These are phyloP conservation scores for Caenorhabditis doughertyi DNA, from an alignment of 2,888 invertebrate species.

Conservation along the genomic window DNA sequence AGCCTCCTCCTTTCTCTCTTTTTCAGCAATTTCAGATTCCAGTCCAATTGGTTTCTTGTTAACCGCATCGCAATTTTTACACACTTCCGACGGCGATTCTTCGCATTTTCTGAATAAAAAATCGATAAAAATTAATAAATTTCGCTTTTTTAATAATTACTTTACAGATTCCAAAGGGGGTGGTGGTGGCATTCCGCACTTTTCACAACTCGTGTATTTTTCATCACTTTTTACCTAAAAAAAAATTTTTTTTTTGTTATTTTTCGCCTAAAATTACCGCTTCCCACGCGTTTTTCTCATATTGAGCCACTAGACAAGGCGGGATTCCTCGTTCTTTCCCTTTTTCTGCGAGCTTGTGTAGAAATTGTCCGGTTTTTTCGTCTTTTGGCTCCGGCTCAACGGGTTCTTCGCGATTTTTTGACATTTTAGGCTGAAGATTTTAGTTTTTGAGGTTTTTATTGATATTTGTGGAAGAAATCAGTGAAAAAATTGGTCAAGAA, in stretches of 20 bases:
- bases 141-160: slow-evolving; percentile 3
- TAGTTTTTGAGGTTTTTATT: not conserved
- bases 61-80: slow-evolving; percentile 14
- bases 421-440: slow-evolving; percentile 27
- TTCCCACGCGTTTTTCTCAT: slow-evolving; percentile 49
- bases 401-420: slow-evolving; percentile 13
- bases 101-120: slow-evolving; percentile 12
- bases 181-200: slow-evolving; percentile 47
- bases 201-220: slow-evolving; percentile 27
- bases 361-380: slow-evolving; percentile 37
- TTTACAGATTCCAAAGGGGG: slow-evolving; percentile 18
- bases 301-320: slow-evolving; percentile 19
- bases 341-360: slow-evolving; percentile 49
- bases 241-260: not conserved
- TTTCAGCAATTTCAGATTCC: slow-evolving; percentile 8
- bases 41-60: slow-evolving; percentile 26
- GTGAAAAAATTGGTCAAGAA: not conserved
- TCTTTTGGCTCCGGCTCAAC: slow-evolving; percentile 18
- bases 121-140: not conserved
- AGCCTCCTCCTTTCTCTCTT: not conserved
- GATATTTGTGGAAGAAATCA: not conserved
- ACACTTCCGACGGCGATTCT: not conserved
- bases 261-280: slow-evolving; percentile 9
- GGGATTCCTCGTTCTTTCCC: slow-evolving; percentile 39
- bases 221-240: slow-evolving; percentile 43